phyloP scores from a whole-genome alignment of 2,797 vertebrate species.

The Hydrolagus colliei region DNA sequence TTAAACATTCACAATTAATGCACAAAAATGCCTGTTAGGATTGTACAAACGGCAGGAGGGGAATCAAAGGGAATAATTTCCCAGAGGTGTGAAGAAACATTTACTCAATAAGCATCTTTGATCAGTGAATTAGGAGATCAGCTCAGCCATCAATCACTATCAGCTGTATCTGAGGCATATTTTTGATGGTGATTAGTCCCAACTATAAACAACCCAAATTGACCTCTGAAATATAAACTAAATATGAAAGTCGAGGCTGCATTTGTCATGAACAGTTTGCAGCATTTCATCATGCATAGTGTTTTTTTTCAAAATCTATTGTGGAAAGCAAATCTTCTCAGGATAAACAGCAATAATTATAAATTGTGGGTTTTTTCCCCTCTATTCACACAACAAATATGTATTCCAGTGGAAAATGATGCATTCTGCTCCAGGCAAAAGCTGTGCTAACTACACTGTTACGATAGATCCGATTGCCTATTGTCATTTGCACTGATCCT shows the following conservation, averaged over 20 bases:
- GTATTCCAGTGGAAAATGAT: too few relatives aligned
- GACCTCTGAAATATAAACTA: not conserved
- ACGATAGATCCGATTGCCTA: not conserved
- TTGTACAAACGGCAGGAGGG: slow-evolving; percentile 9
- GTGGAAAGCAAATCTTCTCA: too few relatives aligned
- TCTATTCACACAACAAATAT: too few relatives aligned
- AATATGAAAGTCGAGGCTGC: not conserved
- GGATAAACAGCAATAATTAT: too few relatives aligned
- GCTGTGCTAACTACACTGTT: not conserved
- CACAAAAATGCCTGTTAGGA: slow-evolving; percentile 10
- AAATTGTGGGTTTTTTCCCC: too few relatives aligned
- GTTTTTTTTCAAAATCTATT: too few relatives aligned
- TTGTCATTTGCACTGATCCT: not conserved
- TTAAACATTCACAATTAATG: slow-evolving; percentile 51
- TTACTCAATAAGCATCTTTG: slow-evolving; percentile 56
- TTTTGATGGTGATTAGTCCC: not conserved
- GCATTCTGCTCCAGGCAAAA: not conserved
- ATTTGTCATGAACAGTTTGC: not conserved
- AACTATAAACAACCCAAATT: not conserved
- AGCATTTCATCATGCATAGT: not conserved
- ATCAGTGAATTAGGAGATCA: slow-evolving; percentile 53
- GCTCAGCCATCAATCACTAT: not conserved
- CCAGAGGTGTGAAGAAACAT: slow-evolving; percentile 41
- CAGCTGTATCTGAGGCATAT: slow-evolving; percentile 1
- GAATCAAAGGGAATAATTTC: slow-evolving; percentile 47